Base-by-base conservation (phyloP, 2,888 invertebrate species). In the Glaucopsyche alexis region DNA sequence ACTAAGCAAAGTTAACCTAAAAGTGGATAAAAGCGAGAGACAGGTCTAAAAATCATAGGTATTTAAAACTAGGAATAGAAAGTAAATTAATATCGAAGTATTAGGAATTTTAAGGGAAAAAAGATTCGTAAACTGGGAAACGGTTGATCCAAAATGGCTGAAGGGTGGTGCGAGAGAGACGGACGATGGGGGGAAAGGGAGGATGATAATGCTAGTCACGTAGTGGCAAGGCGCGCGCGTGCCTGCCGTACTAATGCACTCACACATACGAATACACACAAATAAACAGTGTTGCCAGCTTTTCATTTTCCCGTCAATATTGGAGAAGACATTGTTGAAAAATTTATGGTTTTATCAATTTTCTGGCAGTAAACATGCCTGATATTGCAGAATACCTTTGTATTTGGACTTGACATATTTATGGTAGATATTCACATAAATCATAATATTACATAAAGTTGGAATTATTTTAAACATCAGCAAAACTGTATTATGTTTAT, bases 141-240 rank as follows among this genome's bases (percentile, higher is more conserved):
- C 87, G 88, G 85, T 85, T 81, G 80, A 83, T 87, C 85, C 90
- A 91, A 91, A 89, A 92, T 91, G 91, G 91, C 90, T 86, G 89
- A 82, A 85, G 85, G 84, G 84, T 84, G 90, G 90, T 90, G 86
- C 79, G 90, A 89, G 89, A 88, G 82, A 83, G 86, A 85, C 81
- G 82, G 87, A 84, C 83, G 76, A 79, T 76, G 88, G 84, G 90
- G 90, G 89, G 89, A 89, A 90, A 89, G 87, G 90, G 91, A 89
- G 87, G 88, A 86, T 89, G 87, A 87, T 89, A 86, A 93, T 93
- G 93, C 93, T 85, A 85, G 93, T 93, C 93, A 93, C 93, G 93
- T 93, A 83, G 81, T 87, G 89, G 88, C 88, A 85, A 89, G 89
- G 90, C 90, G 87, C 88, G 91, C 89, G 89, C 92, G 93, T 91